These are phyloP conservation scores for Zaprionus davidi DNA, from an alignment of 1,140 invertebrate species.

Conservation along the genomic window DNA sequence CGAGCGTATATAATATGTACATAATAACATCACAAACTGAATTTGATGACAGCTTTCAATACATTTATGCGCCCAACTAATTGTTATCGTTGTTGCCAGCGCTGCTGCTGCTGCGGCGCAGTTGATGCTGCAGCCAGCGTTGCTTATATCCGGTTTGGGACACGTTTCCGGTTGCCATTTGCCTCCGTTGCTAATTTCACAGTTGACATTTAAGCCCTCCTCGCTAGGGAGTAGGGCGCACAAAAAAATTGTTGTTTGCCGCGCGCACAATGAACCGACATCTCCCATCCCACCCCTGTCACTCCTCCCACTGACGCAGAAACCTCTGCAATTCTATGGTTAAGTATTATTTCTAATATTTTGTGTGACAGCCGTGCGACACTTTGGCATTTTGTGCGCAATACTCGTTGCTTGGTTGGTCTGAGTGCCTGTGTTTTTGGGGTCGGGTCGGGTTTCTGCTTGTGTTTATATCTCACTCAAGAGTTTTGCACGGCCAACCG, in stretches of 20 bases:
- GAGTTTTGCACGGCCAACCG: constrained; percentile 48
- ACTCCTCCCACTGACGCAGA: constrained; percentile 19
- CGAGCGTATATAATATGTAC: neutral
- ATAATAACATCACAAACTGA: constrained; percentile 26
- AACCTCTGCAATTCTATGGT: constrained; percentile 80
- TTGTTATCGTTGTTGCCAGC: constrained; percentile 31
- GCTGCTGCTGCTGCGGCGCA: constrained; percentile 8
- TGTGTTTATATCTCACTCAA: constrained; percentile 78
- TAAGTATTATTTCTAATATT: constrained; percentile 83
- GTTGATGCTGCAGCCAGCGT: constrained; percentile 50
- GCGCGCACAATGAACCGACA: constrained; percentile 65
- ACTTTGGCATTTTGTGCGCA: constrained; percentile 69
- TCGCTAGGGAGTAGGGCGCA: constrained; percentile 18
- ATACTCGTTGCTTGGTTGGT: constrained; percentile 7
- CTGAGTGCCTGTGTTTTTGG: constrained; percentile 27
- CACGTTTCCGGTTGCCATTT: constrained; percentile 80
- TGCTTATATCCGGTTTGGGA: constrained; percentile 75
- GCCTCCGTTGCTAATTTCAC: constrained; percentile 64
- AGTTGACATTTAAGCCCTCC: constrained; percentile 54
- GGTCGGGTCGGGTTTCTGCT: constrained; percentile 30
- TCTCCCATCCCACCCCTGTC: neutral
- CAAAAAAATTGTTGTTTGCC: constrained; percentile 40
- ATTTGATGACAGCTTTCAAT: constrained; percentile 46
- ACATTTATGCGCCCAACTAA: constrained; percentile 11
- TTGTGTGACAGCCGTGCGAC: constrained; percentile 79